Conservation (phyloP, 2,888 invertebrate genomes). For the Gibbula magus region DNA sequence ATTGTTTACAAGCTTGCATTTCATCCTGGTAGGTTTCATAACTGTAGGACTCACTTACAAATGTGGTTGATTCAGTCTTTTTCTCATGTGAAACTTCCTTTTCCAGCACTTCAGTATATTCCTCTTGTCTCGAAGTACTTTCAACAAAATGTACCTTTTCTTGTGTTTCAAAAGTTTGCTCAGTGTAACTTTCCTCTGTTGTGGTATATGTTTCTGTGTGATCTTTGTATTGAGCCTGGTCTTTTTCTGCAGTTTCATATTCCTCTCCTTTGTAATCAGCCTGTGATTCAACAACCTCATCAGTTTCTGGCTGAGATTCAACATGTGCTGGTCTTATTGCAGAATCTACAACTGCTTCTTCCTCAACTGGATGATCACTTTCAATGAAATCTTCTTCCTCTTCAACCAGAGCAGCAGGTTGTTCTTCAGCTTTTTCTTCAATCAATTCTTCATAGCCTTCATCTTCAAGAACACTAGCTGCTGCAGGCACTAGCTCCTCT, state of each 20-base stretch:
- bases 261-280: background rate
- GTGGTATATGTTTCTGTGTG: background rate
- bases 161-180: background rate
- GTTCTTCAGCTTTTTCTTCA: constrained; percentile 3
- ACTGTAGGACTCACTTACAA: too few species aligned
- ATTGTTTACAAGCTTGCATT: too few species aligned
- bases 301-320: background rate
- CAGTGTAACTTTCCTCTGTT: background rate
- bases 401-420: constrained; percentile 5
- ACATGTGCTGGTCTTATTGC: background rate
- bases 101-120: too few species aligned
- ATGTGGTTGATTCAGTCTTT: background rate
- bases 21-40: too few species aligned
- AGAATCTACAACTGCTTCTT: background rate
- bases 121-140: too few species aligned
- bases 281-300: background rate
- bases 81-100: background rate
- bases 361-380: constrained; percentile 34
- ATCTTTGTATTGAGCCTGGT: background rate
- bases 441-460: constrained; percentile 8
- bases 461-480: background rate
- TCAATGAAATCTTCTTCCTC: constrained; percentile 42
- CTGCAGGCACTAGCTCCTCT: background rate
- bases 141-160: background rate
- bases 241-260: background rate